Evolutionary conservation across 2,888 invertebrate genomes (phyloP), one percentile per base, ranked within the genome.

Genomic region (Eucera pruinosa): DNA sequence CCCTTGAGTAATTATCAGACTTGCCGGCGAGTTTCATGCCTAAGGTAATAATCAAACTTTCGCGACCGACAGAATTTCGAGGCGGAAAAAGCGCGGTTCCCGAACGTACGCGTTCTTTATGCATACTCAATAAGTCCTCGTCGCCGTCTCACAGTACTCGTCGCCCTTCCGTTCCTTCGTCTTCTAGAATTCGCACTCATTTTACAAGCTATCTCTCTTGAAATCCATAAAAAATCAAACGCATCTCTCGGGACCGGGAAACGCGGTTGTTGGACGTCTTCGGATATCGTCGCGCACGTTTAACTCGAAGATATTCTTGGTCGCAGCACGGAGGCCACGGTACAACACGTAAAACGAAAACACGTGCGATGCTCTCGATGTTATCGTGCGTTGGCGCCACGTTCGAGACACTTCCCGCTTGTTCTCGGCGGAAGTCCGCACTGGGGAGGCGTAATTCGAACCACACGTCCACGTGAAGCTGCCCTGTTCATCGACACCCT

Each of bases 361-460:
- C 89, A 88, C 88, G 83, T 88, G 89, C 81, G 86, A 87, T 84
- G 77, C 79, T 65, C 78, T 15, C 36, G 88, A 89, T 87, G 84
- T 67, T 89, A 89, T 89, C 88, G 80, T 50, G 70, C 60, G 67
- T 73, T 85, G 88, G 89, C 89, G 88, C 88, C 87, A 79, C 55
- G 71, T 79, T 68, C 73, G 71, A 78, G 68, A 70, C 55, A 76
- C 82, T 81, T 76, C 77, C 75, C 65, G 81, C 78, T 81, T 78
- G 82, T 82, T 82, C 78, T 84, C 78, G 80, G 72, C 89, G 89
- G 89, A 90, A 89, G 90, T 90, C 79, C 89, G 87, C 87, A 65
- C 76, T 64, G 82, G 77, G 84, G 67, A 85, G 73, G 78, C 85
- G 85, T 87, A 87, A 89, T 88, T 85, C 86, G 82, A 87, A 88